Evolutionary conservation across 2,113 vertebrate genomes (phyloP).

Genomic region (Archilochus colubris): DNA sequence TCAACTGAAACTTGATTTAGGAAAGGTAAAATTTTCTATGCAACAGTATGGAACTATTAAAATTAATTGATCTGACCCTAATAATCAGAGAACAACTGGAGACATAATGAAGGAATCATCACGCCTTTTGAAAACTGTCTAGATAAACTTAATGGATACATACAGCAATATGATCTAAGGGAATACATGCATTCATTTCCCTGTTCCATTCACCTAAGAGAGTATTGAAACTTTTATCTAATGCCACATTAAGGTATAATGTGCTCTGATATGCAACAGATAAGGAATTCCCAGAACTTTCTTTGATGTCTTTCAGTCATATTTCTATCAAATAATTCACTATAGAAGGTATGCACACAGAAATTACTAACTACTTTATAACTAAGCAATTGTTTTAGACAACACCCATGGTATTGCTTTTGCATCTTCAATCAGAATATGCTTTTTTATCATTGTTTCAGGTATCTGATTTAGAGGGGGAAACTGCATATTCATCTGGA

Average conservation of each 20-base stretch:
- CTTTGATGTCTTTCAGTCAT: conserved; percentile 29
- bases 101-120: not conserved
- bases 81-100: not conserved
- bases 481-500: not conserved
- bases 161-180: conserved; percentile 25
- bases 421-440: not conserved
- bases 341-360: not conserved
- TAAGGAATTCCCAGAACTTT: conserved; percentile 10
- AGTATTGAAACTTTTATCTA: conserved; percentile 38
- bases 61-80: conserved; percentile 20
- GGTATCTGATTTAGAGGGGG: not conserved
- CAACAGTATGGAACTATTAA: conserved; percentile 5
- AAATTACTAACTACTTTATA: conserved; percentile 17
- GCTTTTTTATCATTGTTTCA: not conserved
- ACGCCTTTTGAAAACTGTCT: not conserved
- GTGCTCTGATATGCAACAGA: conserved; percentile 4
- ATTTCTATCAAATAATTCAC: not conserved
- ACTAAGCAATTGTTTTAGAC: not conserved
- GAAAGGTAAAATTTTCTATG: not conserved
- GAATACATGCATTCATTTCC: conserved; percentile 60
- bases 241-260: conserved; percentile 21
- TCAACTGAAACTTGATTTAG: not conserved
- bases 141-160: not conserved
- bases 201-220: conserved; percentile 20
- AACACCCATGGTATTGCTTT: not conserved